These are phyloP conservation scores for Leptura quadrifasciata DNA, from an alignment of 2,888 invertebrate genomes.

Conservation along the genomic window DNA sequence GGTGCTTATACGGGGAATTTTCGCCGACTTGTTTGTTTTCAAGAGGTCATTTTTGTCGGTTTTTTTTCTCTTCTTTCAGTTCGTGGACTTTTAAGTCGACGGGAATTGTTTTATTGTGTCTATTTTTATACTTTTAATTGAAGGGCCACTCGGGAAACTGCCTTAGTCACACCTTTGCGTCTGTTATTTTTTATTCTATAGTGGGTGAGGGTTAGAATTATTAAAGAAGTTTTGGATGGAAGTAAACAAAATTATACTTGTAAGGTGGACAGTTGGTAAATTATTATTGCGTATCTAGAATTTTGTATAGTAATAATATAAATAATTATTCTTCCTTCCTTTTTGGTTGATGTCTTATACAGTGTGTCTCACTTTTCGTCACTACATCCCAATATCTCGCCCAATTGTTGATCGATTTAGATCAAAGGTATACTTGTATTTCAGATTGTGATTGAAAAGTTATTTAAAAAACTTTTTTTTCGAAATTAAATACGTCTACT, in stretches of 20 bases:
- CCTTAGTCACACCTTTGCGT: neutral
- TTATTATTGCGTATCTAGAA: no score
- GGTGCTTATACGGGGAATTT: constrained; percentile 8
- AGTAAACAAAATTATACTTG: neutral
- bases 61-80: constrained; percentile 7
- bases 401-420: no score
- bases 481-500: no score
- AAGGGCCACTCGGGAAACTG: neutral
- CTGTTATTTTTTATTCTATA: neutral
- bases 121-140: constrained; percentile 19
- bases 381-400: no score
- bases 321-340: no score
- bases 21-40: constrained; percentile 29
- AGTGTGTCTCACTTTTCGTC: no score
- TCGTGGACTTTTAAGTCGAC: neutral
- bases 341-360: no score
- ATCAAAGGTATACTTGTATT: no score
- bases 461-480: no score
- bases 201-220: neutral
- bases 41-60: constrained; percentile 8
- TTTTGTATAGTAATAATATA: no score
- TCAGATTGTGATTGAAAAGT: no score
- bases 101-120: constrained; percentile 10
- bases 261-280: no score
- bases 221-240: neutral